A percentile compares a stretch with the other conserved stretches of the same genome.
Conservation (phyloP, 2,797 vertebrate species). For the Helarctos malayanus region DNA sequence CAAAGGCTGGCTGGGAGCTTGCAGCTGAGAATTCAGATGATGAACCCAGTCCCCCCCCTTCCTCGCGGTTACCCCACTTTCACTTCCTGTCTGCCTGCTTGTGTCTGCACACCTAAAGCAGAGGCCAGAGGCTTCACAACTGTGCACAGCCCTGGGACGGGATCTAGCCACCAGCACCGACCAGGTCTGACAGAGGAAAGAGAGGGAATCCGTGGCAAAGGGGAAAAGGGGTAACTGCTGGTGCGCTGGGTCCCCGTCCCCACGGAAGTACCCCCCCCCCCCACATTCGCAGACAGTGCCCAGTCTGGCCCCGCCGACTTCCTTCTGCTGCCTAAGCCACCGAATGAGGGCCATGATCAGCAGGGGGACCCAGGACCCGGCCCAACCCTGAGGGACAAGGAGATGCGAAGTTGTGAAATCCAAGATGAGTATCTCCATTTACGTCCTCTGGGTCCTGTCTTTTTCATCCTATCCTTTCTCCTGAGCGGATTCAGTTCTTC, state of each 20-base stretch:
- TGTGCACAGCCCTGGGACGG: not conserved
- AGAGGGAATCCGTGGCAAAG: not conserved
- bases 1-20: not conserved
- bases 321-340: not conserved
- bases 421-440: not conserved
- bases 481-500: not conserved
- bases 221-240: not conserved
- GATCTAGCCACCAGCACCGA: not conserved
- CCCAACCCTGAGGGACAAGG: not conserved
- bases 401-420: not conserved
- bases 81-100: constrained; percentile 1
- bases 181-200: not conserved
- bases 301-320: not conserved
- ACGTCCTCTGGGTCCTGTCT: not conserved
- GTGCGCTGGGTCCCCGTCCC: not conserved
- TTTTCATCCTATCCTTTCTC: not conserved
- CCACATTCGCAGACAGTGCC: not conserved
- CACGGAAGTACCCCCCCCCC: not conserved
- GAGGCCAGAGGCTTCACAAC: not conserved
- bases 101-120: not conserved
- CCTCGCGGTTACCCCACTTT: constrained; percentile 8
- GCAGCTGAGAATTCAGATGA: not conserved
- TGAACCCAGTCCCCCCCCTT: not conserved
- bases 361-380: not conserved
- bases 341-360: not conserved